A percentile compares a stretch with the other conserved stretches of the same genome.
These are phyloP conservation scores for Orestias chungarensis DNA, from an alignment of 2,797 vertebrate species.

Conservation along the genomic window DNA sequence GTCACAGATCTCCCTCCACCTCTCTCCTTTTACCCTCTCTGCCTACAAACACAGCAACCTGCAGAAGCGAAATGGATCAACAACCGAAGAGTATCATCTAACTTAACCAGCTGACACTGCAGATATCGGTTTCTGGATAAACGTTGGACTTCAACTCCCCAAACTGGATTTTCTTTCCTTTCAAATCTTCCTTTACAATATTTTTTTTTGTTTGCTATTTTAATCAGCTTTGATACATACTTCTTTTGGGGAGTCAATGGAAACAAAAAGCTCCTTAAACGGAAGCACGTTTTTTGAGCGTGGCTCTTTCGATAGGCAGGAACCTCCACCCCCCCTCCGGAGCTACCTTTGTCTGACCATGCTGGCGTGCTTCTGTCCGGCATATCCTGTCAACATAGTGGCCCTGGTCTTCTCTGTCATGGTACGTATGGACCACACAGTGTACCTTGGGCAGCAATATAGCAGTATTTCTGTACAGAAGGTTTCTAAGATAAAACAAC, in stretches of 20 bases:
- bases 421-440: constrained; percentile 73
- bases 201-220: constrained; percentile 14
- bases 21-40: constrained; percentile 19
- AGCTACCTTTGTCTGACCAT: constrained; percentile 88
- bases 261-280: constrained; percentile 76
- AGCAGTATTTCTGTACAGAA: neutral
- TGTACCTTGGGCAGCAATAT: neutral
- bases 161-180: constrained; percentile 13
- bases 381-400: constrained; percentile 91
- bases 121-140: neutral
- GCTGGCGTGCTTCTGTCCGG: constrained; percentile 90
- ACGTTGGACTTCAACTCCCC: constrained; percentile 12
- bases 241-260: constrained; percentile 51
- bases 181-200: neutral
- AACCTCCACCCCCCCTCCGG: constrained; percentile 72
- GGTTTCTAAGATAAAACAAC: neutral
- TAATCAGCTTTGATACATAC: neutral
- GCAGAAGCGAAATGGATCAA: constrained; percentile 24
- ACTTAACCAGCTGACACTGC: neutral
- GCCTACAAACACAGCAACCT: constrained; percentile 28
- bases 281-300: constrained; percentile 73
- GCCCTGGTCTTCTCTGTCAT: constrained; percentile 89
- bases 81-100: constrained; percentile 17
- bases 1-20: constrained; percentile 51
- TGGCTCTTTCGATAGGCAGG: constrained; percentile 76